Evolutionary conservation across 2,113 vertebrate species (phyloP).

Genomic region (Albula glossodonta): DNA sequence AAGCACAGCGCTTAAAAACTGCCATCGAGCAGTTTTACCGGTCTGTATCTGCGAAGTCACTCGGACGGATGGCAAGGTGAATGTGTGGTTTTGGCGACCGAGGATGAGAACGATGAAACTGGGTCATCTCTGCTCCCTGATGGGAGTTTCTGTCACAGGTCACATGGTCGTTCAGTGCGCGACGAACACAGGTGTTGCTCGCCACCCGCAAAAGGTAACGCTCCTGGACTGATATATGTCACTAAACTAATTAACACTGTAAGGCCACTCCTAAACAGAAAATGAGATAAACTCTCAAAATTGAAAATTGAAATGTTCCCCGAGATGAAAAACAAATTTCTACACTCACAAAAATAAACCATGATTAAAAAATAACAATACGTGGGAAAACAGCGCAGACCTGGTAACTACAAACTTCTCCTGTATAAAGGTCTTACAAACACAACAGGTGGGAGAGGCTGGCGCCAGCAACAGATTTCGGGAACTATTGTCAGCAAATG

Average conservation of each 20-base stretch:
- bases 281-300: constrained; percentile 15
- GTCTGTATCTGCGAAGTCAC: not conserved
- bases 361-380: constrained; percentile 13
- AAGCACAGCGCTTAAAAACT: not conserved
- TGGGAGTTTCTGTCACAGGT: not conserved
- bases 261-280: constrained; percentile 16
- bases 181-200: not conserved
- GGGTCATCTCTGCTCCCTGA: not conserved
- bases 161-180: not conserved
- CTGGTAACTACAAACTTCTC: not conserved
- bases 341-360: constrained; percentile 18
- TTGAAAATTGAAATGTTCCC: constrained; percentile 5
- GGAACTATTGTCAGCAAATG: not conserved
- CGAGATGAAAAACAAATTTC: constrained; percentile 18
- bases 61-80: not conserved
- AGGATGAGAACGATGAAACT: not conserved
- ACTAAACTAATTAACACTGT: not conserved
- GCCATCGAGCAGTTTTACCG: not conserved
- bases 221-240: not conserved
- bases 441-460: not conserved
- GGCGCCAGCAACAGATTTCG: constrained; percentile 4
- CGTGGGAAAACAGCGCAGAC: constrained; percentile 6
- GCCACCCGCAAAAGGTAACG: not conserved
- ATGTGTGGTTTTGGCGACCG: not conserved
- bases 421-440: constrained; percentile 1